Base-by-base conservation (phyloP, 1,140 invertebrate genomes). In the Cardiocondyla obscurior region DNA sequence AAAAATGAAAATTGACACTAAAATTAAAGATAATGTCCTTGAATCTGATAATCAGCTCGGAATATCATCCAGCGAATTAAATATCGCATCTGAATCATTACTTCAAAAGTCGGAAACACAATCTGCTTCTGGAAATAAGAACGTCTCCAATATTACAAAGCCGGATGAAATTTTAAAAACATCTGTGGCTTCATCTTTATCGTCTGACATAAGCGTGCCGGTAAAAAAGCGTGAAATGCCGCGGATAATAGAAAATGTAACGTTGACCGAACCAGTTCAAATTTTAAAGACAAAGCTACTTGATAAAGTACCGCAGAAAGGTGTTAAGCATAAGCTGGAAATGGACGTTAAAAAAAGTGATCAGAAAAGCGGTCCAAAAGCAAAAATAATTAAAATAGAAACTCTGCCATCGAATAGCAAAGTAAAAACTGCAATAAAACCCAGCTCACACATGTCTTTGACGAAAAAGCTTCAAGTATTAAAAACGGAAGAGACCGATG, bases 211-310 rank as follows among this genome's bases (percentile, higher is more conserved):
- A 12, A 81, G 79, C 10, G 74, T 94, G 5, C 93, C 93, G 1
- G 93, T 94, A 1, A 94, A 94, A 51, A 94, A 94, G 28, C 91
- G 93, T 5, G 93, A 94, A 62, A 94, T 94, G 84, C 93, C 93
- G 4, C 89, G 93, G 60, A 94, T 94, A 46, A 94, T 94, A 57
- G 91, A 94, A 81, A 93, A 92, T 69, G 91, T 94, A 0, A 65
- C 92, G 1, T 77, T 94, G 14, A 93, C 92, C 19, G 91, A 94
- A 53, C 93, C 93, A 0, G 86, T 93, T 81, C 90, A 91, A 36
- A 91, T 94, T 33, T 62, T 94, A 10, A 94, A 94, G 57, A 84
- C 93, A 3, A 93, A 93, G 76, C 69, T 93, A n/a, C 30, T 92
- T 5, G 92, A 93, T 51, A 93, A 91, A 69, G 44, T 89, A 6